Evolutionary conservation across 2,888 invertebrate species (phyloP).

Genomic region (Scrobipalpa costella): DNA sequence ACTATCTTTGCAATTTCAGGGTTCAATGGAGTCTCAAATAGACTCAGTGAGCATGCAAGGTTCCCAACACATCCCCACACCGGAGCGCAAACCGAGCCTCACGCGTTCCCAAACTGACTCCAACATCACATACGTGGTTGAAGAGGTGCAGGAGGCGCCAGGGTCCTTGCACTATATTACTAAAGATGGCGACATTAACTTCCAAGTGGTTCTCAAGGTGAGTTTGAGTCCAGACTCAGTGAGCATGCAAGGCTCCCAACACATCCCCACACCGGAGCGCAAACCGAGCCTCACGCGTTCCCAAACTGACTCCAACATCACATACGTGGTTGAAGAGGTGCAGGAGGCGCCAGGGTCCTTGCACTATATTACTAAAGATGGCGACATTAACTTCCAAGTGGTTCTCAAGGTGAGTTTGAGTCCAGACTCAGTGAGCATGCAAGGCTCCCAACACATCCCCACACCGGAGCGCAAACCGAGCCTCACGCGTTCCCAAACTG

Average conservation of each 20-base stretch:
- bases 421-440: conserved; percentile 87
- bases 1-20: conserved; percentile 71
- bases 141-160: conserved; percentile 93
- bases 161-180: conserved; percentile 96
- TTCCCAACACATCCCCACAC: conserved; percentile 78
- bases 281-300: too few relatives aligned
- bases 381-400: conserved; percentile 95
- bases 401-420: conserved; percentile 88
- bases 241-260: too few relatives aligned
- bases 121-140: conserved; percentile 92
- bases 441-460: conserved; percentile 79
- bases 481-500: conserved; percentile 92
- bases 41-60: conserved; percentile 86
- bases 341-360: too few relatives aligned
- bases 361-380: too few relatives aligned
- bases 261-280: too few relatives aligned
- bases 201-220: conserved; percentile 92
- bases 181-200: conserved; percentile 96
- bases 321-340: too few relatives aligned
- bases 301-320: too few relatives aligned
- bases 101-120: conserved; percentile 95
- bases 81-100: conserved; percentile 86
- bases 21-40: conserved; percentile 91
- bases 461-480: conserved; percentile 86
- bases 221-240: too few relatives aligned